Base-by-base conservation (phyloP, 2,113 vertebrate genomes). In the Calypte anna region DNA sequence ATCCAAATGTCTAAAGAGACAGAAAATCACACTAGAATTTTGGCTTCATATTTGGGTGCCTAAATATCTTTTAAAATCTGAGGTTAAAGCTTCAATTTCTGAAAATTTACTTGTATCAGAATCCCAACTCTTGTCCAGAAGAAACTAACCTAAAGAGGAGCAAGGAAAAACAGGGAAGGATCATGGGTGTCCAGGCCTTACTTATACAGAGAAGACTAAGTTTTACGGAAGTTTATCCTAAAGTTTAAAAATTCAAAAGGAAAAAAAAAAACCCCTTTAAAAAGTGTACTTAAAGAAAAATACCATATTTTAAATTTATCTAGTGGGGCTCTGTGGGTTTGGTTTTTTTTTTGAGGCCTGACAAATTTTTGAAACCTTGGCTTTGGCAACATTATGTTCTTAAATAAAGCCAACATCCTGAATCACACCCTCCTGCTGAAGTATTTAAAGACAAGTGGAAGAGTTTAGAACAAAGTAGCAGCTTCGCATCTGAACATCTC, bases 381-480 rank as follows among this genome's bases (percentile, higher is more conserved):
- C 16, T 73, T 88, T 85, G 44, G 68, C 23, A 82, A 28, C 18
- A 7, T 17, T 62, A 22, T 46, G 23, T 83, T 88, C 79, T 82
- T 43, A 50, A 93, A 70, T 68, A 69, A 90, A 58, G 63, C 62
- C 5, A 40, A 7, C 54, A 43, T n/a, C 59, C 89, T 76, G 73
- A 69, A 70, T 74, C 55, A 58, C 57, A 19, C 70, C 38, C 64
- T 88, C 33, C 79, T 93, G 75, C 68, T 85, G 78, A 85, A 86
- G 64, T 77, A 43, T 57, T 12, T 36, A n/a, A 30, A 67, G 74
- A 63, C 31, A 88, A 48, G 6, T 43, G 61, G 73, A 78, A 93
- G 85, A 86, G 63, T 88, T 90, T 64, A 86, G 88, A 73, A 81
- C 64, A 62, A 86, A 91, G 82, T 67, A 93, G 79, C 76, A 96